Evolutionary conservation across 2,797 vertebrate species (phyloP), one percentile per base, ranked within the genome.

Genomic region (Pyrocephalus nanus): DNA sequence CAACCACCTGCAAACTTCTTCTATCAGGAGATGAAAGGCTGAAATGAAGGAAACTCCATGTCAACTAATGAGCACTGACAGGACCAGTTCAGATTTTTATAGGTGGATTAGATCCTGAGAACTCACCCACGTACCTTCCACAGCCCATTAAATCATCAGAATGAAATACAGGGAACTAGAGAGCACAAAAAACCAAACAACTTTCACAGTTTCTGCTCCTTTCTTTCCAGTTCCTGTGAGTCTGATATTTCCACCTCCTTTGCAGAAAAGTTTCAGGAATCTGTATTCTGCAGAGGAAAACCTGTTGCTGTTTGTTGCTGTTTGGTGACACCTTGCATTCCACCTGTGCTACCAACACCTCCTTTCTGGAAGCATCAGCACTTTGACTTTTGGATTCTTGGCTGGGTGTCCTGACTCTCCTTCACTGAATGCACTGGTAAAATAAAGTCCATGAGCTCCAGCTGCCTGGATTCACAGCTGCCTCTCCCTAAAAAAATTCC

Each of bases 11-110:
- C 51, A 94, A 95, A 73, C 9, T 12, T 43, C 85, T 67, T 40
- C 45, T 70, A 7, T 78, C 58, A 16, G 50, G 83, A 86, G 60
- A 87, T 87, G 77, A 91, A 92, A 90, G 72, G 54, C 50, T 91
- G 75, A 77, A 77, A 62, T 20, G 29, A 58, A 72, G 70, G 73
- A 84, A 88, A 60, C 27, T 78, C 45, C 55, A 0, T n/a, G 66
- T 53, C 69, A 90, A 88, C 83, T 90, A 84, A 92, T 21, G 66
- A 86, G 65, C 65, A 54, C 79, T 84, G 88, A 78, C 70, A 88
- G 70, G 47, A 90, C 30, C 75, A 77, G 64, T 4, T 81, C 42
- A 83, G 43, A 81, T 51, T 90, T 93, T 81, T 74, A 73, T 10
- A 69, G 66, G 61, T 54, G 65, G 27, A 65, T 88, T 54, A 88